These are phyloP conservation scores for Haplochromis burtoni DNA, from an alignment of 2,113 vertebrate species.

Conservation along the genomic window DNA sequence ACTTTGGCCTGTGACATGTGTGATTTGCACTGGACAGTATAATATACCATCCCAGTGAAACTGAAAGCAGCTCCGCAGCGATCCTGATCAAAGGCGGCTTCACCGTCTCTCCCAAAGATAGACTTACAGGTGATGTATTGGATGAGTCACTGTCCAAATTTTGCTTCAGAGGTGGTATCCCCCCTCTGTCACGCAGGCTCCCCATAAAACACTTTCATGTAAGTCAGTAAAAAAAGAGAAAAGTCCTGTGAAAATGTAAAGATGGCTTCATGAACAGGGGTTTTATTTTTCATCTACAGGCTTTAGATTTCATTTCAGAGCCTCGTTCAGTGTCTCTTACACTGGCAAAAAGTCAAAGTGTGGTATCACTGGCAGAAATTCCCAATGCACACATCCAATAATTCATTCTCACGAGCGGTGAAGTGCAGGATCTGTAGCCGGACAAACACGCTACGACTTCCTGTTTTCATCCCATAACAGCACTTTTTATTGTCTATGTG, in stretches of 20 bases:
- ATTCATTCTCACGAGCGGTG: not conserved
- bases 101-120: slow-evolving; percentile 27
- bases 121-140: slow-evolving; percentile 55
- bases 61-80: not conserved
- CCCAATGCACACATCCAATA: not conserved
- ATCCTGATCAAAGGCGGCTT: slow-evolving; percentile 37
- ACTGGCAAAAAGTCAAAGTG: not conserved
- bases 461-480: not conserved
- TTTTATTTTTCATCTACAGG: slow-evolving; percentile 30
- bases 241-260: not conserved
- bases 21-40: not conserved
- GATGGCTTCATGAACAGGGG: not conserved
- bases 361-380: not conserved
- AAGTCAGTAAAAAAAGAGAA: not conserved
- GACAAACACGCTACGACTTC: not conserved
- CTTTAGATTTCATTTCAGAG: slow-evolving; percentile 18
- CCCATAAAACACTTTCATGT: slow-evolving; percentile 59
- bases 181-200: slow-evolving; percentile 20
- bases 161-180: slow-evolving; percentile 32
- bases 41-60: not conserved
- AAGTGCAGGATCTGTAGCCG: not conserved
- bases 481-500: not conserved
- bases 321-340: not conserved
- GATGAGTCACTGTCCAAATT: slow-evolving; percentile 38
- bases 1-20: not conserved